Evolutionary conservation across 2,113 vertebrate genomes (phyloP).

Genomic region (Campylorhamphus procurvoides): DNA sequence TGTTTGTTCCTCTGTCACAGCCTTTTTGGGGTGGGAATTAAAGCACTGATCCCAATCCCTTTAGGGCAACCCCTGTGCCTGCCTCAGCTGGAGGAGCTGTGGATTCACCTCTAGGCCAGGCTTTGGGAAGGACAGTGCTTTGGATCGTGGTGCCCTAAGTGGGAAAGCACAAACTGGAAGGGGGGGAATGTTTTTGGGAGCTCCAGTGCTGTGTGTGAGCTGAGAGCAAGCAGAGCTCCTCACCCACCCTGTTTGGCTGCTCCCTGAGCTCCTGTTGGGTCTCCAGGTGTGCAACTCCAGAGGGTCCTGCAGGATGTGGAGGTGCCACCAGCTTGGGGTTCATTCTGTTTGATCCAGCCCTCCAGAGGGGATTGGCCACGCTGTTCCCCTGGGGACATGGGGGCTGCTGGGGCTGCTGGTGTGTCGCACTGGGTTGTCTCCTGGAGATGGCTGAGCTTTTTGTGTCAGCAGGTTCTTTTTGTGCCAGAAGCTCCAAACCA

Average conservation of each 20-base stretch:
- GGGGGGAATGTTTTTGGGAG: background rate
- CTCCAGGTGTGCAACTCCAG: too few relatives aligned
- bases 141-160: background rate
- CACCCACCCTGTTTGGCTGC: too few relatives aligned
- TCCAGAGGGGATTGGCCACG: background rate
- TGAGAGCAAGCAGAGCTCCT: too few relatives aligned
- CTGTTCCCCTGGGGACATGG: background rate
- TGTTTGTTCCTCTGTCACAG: background rate
- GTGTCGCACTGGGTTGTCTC: background rate
- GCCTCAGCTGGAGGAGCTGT: fast-evolving
- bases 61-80: background rate
- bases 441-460: background rate
- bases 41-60: background rate
- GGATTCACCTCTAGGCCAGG: background rate
- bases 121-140: background rate
- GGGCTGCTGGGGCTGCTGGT: background rate
- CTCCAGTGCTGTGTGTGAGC: too few relatives aligned
- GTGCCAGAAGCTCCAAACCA: background rate
- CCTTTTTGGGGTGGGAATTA: background rate
- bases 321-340: background rate
- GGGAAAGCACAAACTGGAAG: background rate
- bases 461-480: background rate
- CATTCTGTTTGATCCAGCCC: background rate
- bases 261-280: too few relatives aligned
- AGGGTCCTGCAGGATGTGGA: background rate